These are phyloP conservation scores for Arenaria interpres DNA, from an alignment of 2,113 vertebrate species.

Conservation along the genomic window DNA sequence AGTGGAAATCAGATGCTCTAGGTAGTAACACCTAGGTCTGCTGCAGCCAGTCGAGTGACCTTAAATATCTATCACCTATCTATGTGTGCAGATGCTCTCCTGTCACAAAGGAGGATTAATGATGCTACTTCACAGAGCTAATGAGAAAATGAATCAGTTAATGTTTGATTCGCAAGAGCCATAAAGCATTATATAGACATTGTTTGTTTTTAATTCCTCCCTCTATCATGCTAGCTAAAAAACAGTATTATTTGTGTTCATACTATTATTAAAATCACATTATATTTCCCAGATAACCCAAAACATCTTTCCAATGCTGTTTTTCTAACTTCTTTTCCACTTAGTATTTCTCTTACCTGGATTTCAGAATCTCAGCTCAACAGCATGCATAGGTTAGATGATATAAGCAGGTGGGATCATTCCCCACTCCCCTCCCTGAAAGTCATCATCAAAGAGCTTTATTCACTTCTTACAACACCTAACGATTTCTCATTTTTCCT, in stretches of 20 bases:
- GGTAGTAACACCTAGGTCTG: not conserved
- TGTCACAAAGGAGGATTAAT: conserved; percentile 40
- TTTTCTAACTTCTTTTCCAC: not conserved
- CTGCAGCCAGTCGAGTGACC: conserved; percentile 19
- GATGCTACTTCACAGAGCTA: conserved; percentile 21
- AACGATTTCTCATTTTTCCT: not conserved
- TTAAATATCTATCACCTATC: conserved; percentile 16
- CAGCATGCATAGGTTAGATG: not conserved
- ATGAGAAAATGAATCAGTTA: conserved; percentile 43
- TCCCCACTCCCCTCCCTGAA: rapidly evolving
- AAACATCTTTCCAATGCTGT: not conserved
- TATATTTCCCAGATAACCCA: not conserved
- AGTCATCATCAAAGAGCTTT: not conserved
- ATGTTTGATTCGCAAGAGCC: not conserved
- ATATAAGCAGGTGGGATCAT: not conserved
- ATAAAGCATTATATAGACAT: conserved; percentile 1
- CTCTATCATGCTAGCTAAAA: conserved; percentile 15
- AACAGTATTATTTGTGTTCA: not conserved
- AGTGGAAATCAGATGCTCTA: not conserved
- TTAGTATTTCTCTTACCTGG: not conserved
- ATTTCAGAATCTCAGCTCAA: not conserved
- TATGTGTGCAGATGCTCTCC: not conserved
- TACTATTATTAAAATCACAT: not conserved
- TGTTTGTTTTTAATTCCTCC: conserved; percentile 37
- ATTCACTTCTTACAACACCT: not conserved